Percentiles rank a stretch among this genome's conserved stretches.
These are phyloP conservation scores for Cyrtodaria siliqua DNA, from an alignment of 2,888 invertebrate species.

Conservation along the genomic window DNA sequence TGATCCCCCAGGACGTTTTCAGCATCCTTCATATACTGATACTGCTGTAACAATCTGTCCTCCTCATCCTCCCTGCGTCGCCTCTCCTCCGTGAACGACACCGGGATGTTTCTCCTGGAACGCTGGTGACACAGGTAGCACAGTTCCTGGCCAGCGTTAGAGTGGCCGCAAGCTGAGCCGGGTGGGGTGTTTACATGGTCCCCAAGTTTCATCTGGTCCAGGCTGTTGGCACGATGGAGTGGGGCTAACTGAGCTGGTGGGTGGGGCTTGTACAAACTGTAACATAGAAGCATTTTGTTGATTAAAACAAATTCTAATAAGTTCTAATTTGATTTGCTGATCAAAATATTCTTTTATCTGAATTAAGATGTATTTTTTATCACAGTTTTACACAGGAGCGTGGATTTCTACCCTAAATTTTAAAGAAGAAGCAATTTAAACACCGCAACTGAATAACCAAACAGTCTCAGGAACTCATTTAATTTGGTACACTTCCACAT, in stretches of 20 bases:
- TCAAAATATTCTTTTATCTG: too few species aligned
- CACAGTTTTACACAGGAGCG: too few species aligned
- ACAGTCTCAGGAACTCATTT: too few species aligned
- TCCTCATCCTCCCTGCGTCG: conserved; percentile 83
- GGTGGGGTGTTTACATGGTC: conserved; percentile 60
- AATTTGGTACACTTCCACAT: too few species aligned
- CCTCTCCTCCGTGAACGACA: conserved; percentile 83
- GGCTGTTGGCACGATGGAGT: conserved; percentile 73
- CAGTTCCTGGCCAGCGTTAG: conserved; percentile 85
- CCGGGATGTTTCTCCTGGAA: conserved; percentile 84
- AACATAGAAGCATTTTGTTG: conserved; percentile 8
- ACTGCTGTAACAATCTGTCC: conserved; percentile 83
- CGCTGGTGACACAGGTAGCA: conserved; percentile 86
- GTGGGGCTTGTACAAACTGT: conserved; percentile 47
- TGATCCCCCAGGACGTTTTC: conserved; percentile 83
- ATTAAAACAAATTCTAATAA: too few species aligned
- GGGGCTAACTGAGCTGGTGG: conserved; percentile 71
- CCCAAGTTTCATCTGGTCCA: conserved; percentile 65
- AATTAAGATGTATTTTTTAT: too few species aligned
- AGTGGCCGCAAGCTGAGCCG: conserved; percentile 81
- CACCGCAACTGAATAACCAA: too few species aligned
- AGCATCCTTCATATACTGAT: conserved; percentile 84
- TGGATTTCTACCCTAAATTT: too few species aligned
- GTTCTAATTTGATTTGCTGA: too few species aligned
- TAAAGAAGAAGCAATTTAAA: too few species aligned